Conservation (phyloP, 2,888 invertebrate genomes). For the Anaspis maculata region DNA sequence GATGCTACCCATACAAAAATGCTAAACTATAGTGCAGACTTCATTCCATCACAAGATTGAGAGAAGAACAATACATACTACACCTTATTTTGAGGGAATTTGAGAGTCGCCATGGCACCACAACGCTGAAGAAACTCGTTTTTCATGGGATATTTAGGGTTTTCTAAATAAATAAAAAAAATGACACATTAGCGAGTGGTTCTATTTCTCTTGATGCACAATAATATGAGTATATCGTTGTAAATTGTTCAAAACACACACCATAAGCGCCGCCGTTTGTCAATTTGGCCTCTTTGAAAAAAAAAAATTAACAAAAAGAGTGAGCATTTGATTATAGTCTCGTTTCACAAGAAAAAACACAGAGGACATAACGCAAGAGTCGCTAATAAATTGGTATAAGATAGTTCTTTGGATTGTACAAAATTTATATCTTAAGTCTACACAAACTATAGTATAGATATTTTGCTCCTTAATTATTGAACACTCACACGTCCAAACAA, state of each 20-base stretch:
- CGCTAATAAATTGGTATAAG: conserved; percentile 17
- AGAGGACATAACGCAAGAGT: conserved; percentile 7
- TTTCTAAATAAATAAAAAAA: conserved; percentile 11
- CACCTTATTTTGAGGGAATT: conserved; percentile 23
- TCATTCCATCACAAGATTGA: conserved; percentile 22
- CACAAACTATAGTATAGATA: conserved; percentile 25
- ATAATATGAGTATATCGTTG: conserved; percentile 35
- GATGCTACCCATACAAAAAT: conserved; percentile 23
- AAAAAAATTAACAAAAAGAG: background rate
- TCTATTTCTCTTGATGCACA: conserved; percentile 30
- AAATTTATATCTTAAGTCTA: conserved; percentile 34
- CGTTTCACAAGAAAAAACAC: conserved; percentile 18
- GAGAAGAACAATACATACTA: conserved; percentile 10
- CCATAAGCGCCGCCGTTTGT: conserved; percentile 24
- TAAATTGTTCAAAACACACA: conserved; percentile 27
- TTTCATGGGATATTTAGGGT: too few species aligned
- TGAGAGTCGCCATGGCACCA: too few species aligned
- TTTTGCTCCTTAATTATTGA: conserved; percentile 22
- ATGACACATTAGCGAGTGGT: conserved; percentile 21
- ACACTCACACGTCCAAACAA: conserved; percentile 30
- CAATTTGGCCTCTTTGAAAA: too few species aligned
- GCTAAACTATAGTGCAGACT: conserved; percentile 27
- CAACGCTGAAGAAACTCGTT: too few species aligned
- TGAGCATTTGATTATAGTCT: conserved; percentile 10
- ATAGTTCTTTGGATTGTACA: conserved; percentile 40